Percentiles rank a stretch among this genome's conserved stretches.
Conservation (phyloP, 2,888 invertebrate genomes). For the Syrphus vitripennis region DNA sequence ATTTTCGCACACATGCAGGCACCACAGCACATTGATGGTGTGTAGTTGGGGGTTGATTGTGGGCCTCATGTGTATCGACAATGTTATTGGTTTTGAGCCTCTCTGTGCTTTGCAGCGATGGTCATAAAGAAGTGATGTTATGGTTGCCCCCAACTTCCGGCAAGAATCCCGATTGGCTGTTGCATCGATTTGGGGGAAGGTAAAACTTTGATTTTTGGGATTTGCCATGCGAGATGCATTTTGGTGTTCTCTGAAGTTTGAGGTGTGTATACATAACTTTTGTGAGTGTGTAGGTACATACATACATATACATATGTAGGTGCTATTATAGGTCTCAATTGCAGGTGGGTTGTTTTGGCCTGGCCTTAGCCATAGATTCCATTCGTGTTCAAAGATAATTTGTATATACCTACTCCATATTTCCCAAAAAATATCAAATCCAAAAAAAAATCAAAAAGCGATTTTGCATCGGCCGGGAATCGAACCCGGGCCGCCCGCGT, state of each 20-base stretch:
- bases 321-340: background rate
- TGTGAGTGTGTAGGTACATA: background rate
- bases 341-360: background rate
- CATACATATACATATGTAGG: too few species aligned
- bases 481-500: slow-evolving; percentile 72
- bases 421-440: background rate
- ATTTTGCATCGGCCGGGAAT: slow-evolving; percentile 71
- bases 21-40: background rate
- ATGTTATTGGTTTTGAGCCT: slow-evolving; percentile 69
- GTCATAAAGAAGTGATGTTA: slow-evolving; percentile 33
- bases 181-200: slow-evolving; percentile 64
- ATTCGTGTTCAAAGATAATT: background rate
- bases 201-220: slow-evolving; percentile 63
- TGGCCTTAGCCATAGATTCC: background rate
- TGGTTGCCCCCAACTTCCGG: slow-evolving; percentile 46
- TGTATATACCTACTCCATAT: too few species aligned
- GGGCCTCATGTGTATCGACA: slow-evolving; percentile 58
- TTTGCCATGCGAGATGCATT: slow-evolving; percentile 35
- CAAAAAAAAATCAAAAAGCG: background rate
- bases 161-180: slow-evolving; percentile 63
- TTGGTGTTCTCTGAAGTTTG: background rate
- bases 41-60: slow-evolving; percentile 25
- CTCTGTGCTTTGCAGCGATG: slow-evolving; percentile 44
- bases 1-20: slow-evolving; percentile 58
- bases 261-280: background rate